Evolutionary conservation across 1,140 invertebrate species (phyloP), one percentile per base, ranked within the genome.

Genomic region (Bombyx mandarina): DNA sequence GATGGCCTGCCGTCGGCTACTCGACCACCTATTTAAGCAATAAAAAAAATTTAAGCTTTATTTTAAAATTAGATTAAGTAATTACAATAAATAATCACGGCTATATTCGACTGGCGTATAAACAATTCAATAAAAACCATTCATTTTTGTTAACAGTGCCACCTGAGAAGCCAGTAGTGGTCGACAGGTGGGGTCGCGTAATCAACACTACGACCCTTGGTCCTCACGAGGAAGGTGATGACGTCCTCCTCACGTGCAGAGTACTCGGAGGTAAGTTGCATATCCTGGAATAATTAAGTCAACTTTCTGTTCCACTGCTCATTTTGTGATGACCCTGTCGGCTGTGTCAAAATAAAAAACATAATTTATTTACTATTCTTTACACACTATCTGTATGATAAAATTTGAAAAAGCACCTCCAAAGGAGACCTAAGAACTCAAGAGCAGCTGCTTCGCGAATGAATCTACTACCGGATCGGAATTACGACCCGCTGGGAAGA

Each of bases 91-190:
- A 35, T 35, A 35, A 0, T 35, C 26, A 35, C 0, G 26, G 26
- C 2, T 35, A 35, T 35, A 2, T 35, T 35, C 26, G 26, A 35
- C 26, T 35, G 26, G 26, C 2, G 2, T 35, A 35, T 35, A 5
- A 35, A 35, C 26, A 35, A 35, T 35, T 35, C 26, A 35, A 35
- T 35, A 35, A 35, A 35, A 35, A 35, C 26, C 26, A 3, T 35
- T 35, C 26, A 2, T 35, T 0, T 35, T 35, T 35, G 26, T 35
- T 35, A 35, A 35, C 91, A 97, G 95, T 97, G 71, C 94, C 94
- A 62, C 95, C 95, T 4, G 94, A 95, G 69, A 91, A 93, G 73
- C 94, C 95, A 43, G 92, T 94, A 57, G 95, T 97, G 71, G 89
- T 95, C 66, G 94, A 96, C 84, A 89, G 92, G 75, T 92, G 91